A percentile compares a stretch with the other conserved stretches of the same genome.
These are phyloP conservation scores for Drosophila melanosoma DNA, from an alignment of 2,888 invertebrate species.

Conservation along the genomic window DNA sequence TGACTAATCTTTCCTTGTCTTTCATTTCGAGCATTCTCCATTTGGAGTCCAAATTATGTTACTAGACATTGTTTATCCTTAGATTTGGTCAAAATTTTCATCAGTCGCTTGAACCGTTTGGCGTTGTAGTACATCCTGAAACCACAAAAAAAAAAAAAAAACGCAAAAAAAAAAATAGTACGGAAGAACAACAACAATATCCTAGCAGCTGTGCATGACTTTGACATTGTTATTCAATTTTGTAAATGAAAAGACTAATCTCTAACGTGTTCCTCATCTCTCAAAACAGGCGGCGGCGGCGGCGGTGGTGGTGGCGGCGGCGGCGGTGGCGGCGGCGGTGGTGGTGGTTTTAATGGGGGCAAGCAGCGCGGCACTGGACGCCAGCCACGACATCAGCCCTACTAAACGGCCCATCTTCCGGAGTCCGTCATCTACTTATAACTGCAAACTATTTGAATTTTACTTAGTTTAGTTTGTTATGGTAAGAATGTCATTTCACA, in stretches of 20 bases:
- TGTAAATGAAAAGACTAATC: constrained; percentile 17
- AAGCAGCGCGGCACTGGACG: constrained; percentile 93
- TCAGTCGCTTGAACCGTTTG: constrained; percentile 54
- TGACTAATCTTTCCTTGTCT: constrained; percentile 45
- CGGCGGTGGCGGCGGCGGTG: constrained; percentile 21
- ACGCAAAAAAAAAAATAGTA: not conserved
- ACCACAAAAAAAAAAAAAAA: constrained; percentile 1
- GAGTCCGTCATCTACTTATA: constrained; percentile 60
- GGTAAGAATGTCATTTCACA: constrained; percentile 47
- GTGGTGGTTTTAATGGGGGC: constrained; percentile 89
- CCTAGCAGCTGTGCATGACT: constrained; percentile 49
- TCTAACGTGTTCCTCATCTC: constrained; percentile 18
- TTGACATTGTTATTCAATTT: not conserved
- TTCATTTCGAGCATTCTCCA: constrained; percentile 47
- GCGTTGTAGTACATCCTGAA: constrained; percentile 60
- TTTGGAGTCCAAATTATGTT: constrained; percentile 53
- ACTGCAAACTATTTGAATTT: constrained; percentile 79
- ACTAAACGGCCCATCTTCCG: constrained; percentile 85
- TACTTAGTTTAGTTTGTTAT: constrained; percentile 78
- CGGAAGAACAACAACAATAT: constrained; percentile 24
- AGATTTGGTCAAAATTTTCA: constrained; percentile 79
- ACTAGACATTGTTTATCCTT: constrained; percentile 55
- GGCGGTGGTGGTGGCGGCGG: constrained; percentile 19
- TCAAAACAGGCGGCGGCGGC: constrained; percentile 76
- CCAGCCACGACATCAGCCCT: constrained; percentile 95